Conservation (phyloP, 2,797 vertebrate genomes). For the Epinephelus malabaricus region DNA sequence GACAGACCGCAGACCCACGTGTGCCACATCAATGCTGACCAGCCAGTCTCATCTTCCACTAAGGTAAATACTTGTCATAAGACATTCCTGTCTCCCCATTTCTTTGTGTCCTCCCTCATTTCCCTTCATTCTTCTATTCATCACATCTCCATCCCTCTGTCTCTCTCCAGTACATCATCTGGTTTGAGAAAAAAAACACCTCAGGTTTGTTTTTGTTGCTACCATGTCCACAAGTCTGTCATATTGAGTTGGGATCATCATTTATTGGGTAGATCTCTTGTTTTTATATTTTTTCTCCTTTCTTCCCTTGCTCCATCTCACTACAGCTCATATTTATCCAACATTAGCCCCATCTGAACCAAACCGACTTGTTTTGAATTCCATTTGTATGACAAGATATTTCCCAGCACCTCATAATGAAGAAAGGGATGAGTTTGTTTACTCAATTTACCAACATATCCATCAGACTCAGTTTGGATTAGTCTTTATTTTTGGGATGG, state of each 20-base stretch:
- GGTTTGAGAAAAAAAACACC: conserved; percentile 10
- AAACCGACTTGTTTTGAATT: conserved; percentile 60
- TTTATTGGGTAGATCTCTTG: conserved; percentile 46
- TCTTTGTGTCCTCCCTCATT: background rate
- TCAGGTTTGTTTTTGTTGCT: conserved; percentile 32
- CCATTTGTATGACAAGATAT: conserved; percentile 63
- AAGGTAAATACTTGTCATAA: background rate
- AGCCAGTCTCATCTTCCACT: background rate
- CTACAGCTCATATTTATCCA: conserved; percentile 47
- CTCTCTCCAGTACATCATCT: conserved; percentile 9
- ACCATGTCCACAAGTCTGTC: conserved; percentile 44
- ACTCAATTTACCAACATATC: conserved; percentile 73
- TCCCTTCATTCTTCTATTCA: background rate
- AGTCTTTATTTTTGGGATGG: conserved; percentile 56
- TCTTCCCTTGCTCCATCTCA: conserved; percentile 8
- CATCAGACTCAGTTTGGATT: conserved; percentile 72
- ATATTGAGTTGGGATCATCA: conserved; percentile 36
- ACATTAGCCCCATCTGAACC: conserved; percentile 63
- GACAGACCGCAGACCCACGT: too few relatives aligned
- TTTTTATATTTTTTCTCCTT: conserved; percentile 1
- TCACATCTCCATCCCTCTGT: conserved; percentile 5
- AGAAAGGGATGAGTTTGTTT: conserved; percentile 69
- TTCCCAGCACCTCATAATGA: conserved; percentile 65
- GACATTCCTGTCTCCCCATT: conserved; percentile 1
- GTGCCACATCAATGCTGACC: background rate